Conservation (phyloP, 2,113 vertebrate genomes). For the Oryzias curvinotus region DNA sequence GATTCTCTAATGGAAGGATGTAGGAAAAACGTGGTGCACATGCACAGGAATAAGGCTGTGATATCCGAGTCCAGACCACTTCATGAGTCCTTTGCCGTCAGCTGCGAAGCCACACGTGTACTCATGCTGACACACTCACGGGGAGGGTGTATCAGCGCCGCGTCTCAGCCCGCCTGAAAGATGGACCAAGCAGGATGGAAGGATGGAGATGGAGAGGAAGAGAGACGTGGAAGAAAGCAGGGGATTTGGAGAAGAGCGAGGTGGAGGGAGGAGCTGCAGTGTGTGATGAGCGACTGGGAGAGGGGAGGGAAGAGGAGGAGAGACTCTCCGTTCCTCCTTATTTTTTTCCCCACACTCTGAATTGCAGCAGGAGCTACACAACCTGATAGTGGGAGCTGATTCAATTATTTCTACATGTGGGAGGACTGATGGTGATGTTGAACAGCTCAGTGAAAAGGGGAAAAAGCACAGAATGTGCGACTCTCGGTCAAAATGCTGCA, state of each 20-base stretch:
- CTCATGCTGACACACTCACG: slow-evolving; percentile 52
- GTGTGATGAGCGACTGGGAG: slow-evolving; percentile 53
- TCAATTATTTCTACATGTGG: slow-evolving; percentile 46
- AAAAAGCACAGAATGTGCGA: not conserved
- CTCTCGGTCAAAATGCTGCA: slow-evolving; percentile 12
- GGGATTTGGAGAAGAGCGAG: slow-evolving; percentile 54
- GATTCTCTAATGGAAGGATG: slow-evolving; percentile 49
- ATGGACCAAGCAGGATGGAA: slow-evolving; percentile 44
- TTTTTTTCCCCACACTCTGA: slow-evolving; percentile 28
- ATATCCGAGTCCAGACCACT: slow-evolving; percentile 68
- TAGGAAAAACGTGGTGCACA: slow-evolving; percentile 43
- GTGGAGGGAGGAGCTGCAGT: slow-evolving; percentile 74
- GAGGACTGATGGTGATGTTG: slow-evolving; percentile 20
- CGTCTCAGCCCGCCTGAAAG: slow-evolving; percentile 47
- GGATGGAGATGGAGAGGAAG: slow-evolving; percentile 44
- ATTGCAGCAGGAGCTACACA: slow-evolving; percentile 40
- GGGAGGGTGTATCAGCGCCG: slow-evolving; percentile 47
- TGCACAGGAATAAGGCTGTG: slow-evolving; percentile 42
- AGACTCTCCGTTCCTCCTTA: slow-evolving; percentile 33
- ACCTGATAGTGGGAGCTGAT: slow-evolving; percentile 39
- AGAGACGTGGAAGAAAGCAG: slow-evolving; percentile 46
- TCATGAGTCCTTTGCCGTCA: slow-evolving; percentile 56
- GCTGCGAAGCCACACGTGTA: slow-evolving; percentile 57
- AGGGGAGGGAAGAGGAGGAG: slow-evolving; percentile 31
- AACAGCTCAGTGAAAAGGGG: slow-evolving; percentile 20